Conservation (phyloP, 2,888 invertebrate genomes). For the Ormia ochracea region DNA sequence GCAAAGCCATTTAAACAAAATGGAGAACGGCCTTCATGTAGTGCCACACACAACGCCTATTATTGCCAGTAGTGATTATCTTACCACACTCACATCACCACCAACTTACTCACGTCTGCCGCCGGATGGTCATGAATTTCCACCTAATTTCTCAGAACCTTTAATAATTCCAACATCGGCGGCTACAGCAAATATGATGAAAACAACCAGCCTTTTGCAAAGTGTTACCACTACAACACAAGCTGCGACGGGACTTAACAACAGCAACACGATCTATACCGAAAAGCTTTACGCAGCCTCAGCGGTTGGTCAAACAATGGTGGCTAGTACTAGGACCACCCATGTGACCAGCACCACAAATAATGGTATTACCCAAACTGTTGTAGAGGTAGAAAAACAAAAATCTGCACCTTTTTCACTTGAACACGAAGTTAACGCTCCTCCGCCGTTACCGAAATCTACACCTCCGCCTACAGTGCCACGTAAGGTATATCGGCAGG, state of each 20-base stretch:
- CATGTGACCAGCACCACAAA: slow-evolving; percentile 58
- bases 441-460: slow-evolving; percentile 76
- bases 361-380: slow-evolving; percentile 56
- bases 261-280: slow-evolving; percentile 65
- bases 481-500: slow-evolving; percentile 76
- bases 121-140: slow-evolving; percentile 77
- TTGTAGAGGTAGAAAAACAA: slow-evolving; percentile 63
- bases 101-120: slow-evolving; percentile 77
- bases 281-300: slow-evolving; percentile 66
- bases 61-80: slow-evolving; percentile 74
- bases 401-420: slow-evolving; percentile 46
- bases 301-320: slow-evolving; percentile 58
- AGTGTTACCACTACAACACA: slow-evolving; percentile 67
- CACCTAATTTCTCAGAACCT: slow-evolving; percentile 77
- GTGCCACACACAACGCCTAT: slow-evolving; percentile 70
- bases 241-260: slow-evolving; percentile 57
- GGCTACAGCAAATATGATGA: slow-evolving; percentile 63
- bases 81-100: slow-evolving; percentile 73
- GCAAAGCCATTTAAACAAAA: slow-evolving; percentile 68
- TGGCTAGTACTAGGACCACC: slow-evolving; percentile 67
- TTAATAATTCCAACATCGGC: slow-evolving; percentile 72
- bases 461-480: slow-evolving; percentile 76
- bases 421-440: slow-evolving; percentile 50
- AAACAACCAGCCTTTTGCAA: slow-evolving; percentile 67
- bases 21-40: slow-evolving; percentile 70